A percentile compares a stretch with the other conserved stretches of the same genome.
Evolutionary conservation across 2,888 invertebrate species (phyloP).

Genomic region (Acanthoscelides obtectus): DNA sequence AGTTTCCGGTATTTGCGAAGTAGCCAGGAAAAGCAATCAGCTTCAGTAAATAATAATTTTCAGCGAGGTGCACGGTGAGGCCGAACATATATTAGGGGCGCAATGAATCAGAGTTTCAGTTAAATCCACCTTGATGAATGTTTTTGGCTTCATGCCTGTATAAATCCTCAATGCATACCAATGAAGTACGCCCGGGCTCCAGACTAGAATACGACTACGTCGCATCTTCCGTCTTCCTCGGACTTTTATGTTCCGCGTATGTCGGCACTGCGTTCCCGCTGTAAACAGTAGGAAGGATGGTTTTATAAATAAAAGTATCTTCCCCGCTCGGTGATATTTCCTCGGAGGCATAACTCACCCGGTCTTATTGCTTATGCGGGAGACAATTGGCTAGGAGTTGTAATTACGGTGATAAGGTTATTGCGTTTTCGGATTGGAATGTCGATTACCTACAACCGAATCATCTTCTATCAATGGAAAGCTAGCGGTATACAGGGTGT

Average conservation of each 20-base stretch:
- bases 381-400: neutral
- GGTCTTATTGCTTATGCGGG: neutral
- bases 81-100: conserved; percentile 49
- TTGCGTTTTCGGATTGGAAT: neutral
- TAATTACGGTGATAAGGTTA: neutral
- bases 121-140: conserved; percentile 53
- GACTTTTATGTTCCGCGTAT: conserved; percentile 16
- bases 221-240: conserved; percentile 32
- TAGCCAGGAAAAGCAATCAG: conserved; percentile 40
- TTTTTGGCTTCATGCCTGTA: conserved; percentile 51
- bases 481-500: too few relatives aligned
- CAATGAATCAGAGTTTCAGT: conserved; percentile 51
- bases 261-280: neutral
- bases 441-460: too few relatives aligned
- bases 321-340: conserved; percentile 17
- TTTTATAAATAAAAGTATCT: conserved; percentile 14
- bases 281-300: neutral
- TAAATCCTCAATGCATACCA: conserved; percentile 52
- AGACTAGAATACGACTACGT: conserved; percentile 39
- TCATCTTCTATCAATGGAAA: too few relatives aligned
- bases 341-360: conserved; percentile 10
- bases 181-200: conserved; percentile 46
- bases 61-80: conserved; percentile 43
- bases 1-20: conserved; percentile 29
- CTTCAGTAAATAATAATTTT: conserved; percentile 46